A percentile compares a stretch with the other conserved stretches of the same genome.
These are phyloP conservation scores for Atethmia centrago DNA, from an alignment of 2,888 invertebrate species.

Conservation along the genomic window DNA sequence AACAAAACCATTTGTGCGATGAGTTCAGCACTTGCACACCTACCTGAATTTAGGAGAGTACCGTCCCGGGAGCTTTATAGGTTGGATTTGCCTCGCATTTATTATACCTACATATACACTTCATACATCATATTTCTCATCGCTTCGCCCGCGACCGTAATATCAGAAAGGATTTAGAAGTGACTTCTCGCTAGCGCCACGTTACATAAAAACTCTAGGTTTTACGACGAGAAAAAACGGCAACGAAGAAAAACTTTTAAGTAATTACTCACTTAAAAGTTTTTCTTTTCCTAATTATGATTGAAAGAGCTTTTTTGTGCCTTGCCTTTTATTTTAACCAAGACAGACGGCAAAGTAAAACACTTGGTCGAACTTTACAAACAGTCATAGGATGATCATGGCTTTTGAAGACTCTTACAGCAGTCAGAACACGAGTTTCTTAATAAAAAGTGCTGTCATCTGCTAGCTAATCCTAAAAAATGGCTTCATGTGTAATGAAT, in stretches of 20 bases:
- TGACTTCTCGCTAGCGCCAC: slow-evolving; percentile 33
- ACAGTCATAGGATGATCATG: neutral
- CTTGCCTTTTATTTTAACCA: slow-evolving; percentile 30
- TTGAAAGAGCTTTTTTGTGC: slow-evolving; percentile 30
- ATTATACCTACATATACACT: slow-evolving; percentile 48
- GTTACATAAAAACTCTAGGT: slow-evolving; percentile 12
- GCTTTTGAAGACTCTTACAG: neutral
- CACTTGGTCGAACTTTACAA: neutral
- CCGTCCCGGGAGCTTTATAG: slow-evolving; percentile 34
- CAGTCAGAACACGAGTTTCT: neutral
- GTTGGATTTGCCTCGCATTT: slow-evolving; percentile 51
- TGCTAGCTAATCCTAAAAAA: neutral
- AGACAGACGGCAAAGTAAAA: neutral
- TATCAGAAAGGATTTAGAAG: slow-evolving; percentile 42
- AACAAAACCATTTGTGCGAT: slow-evolving; percentile 55
- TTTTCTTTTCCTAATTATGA: slow-evolving; percentile 51
- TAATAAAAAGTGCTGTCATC: neutral
- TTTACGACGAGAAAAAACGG: slow-evolving; percentile 34
- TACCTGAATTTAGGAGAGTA: slow-evolving; percentile 46
- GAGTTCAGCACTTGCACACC: slow-evolving; percentile 45
- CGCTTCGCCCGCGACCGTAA: slow-evolving; percentile 11
- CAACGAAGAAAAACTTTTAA: slow-evolving; percentile 37
- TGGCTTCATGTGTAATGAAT: neutral
- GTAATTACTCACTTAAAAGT: slow-evolving; percentile 52
- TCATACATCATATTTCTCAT: slow-evolving; percentile 54